Percentiles rank a stretch among this genome's conserved stretches.
Conservation (phyloP, 2,888 invertebrate species). For the Agriotes lineatus region DNA sequence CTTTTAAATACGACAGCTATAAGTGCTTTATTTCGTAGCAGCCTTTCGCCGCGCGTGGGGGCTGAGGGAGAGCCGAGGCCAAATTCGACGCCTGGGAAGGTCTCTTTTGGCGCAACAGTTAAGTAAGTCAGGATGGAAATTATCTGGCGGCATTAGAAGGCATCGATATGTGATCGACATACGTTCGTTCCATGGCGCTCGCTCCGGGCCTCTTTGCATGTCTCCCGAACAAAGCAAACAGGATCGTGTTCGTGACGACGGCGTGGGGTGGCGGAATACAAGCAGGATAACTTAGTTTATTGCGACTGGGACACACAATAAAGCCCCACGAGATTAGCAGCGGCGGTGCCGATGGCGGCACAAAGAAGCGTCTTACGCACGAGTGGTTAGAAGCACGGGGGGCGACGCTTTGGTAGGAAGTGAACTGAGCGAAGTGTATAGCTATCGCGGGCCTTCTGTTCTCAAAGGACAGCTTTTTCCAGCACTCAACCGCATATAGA, state of each 20-base stretch:
- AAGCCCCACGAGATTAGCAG: constrained; percentile 46
- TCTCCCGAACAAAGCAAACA: constrained; percentile 35
- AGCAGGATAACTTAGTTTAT: constrained; percentile 46
- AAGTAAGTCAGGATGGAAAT: too few species aligned
- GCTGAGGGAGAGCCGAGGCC: not conserved
- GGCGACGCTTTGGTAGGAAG: constrained; percentile 40
- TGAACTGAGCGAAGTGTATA: constrained; percentile 43
- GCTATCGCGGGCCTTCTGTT: constrained; percentile 43
- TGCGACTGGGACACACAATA: constrained; percentile 45
- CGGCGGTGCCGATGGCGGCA: constrained; percentile 45
- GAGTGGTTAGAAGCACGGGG: constrained; percentile 41
- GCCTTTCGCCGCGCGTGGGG: not conserved
- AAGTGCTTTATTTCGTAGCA: constrained; percentile 14
- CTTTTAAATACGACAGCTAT: constrained; percentile 16
- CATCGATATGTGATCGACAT: constrained; percentile 8
- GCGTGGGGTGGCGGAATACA: constrained; percentile 39
- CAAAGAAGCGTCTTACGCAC: constrained; percentile 46
- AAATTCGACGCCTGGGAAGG: too few species aligned
- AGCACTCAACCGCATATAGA: constrained; percentile 41
- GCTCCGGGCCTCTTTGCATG: constrained; percentile 21
- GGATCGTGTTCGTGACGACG: constrained; percentile 40
- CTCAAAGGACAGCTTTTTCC: constrained; percentile 45
- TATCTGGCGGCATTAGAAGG: too few species aligned
- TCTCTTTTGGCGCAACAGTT: too few species aligned
- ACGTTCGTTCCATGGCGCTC: constrained; percentile 20